These are phyloP conservation scores for Opisthograptis luteolata DNA, from an alignment of 2,888 invertebrate species.

Conservation along the genomic window DNA sequence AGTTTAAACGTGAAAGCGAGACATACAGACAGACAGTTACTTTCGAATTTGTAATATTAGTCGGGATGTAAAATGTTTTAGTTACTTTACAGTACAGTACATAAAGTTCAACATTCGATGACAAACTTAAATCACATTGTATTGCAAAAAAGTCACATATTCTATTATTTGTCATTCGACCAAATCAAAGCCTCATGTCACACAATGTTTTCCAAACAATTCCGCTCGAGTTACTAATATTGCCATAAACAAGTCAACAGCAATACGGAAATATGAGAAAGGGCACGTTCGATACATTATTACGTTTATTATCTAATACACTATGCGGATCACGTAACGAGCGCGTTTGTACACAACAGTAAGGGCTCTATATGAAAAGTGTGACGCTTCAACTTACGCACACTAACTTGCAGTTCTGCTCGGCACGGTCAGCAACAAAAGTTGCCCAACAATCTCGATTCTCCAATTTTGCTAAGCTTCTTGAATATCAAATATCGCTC, in stretches of 20 bases:
- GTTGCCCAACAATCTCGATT: too few species aligned
- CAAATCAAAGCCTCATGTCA: constrained; percentile 5
- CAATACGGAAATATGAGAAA: constrained; percentile 22
- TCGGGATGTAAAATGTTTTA: too few species aligned
- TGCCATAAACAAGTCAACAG: constrained; percentile 27
- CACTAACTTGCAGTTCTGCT: not conserved
- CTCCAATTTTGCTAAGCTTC: too few species aligned
- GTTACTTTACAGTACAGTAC: too few species aligned
- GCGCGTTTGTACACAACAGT: not conserved
- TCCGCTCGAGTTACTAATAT: constrained; percentile 16
- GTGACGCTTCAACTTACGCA: not conserved
- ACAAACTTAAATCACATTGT: too few species aligned
- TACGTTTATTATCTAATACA: constrained; percentile 20
- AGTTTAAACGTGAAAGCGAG: too few species aligned
- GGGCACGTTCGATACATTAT: constrained; percentile 20
- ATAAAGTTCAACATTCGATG: too few species aligned
- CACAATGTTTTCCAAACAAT: constrained; percentile 8
- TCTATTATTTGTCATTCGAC: constrained; percentile 4
- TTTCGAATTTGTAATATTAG: too few species aligned
- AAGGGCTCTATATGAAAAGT: not conserved
- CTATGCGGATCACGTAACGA: constrained; percentile 31
- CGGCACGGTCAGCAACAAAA: too few species aligned
- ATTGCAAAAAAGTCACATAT: too few species aligned
- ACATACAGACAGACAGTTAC: too few species aligned
- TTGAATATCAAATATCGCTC: too few species aligned